Base-by-base conservation (phyloP, 1,140 invertebrate genomes). In the Orchesella cincta region DNA sequence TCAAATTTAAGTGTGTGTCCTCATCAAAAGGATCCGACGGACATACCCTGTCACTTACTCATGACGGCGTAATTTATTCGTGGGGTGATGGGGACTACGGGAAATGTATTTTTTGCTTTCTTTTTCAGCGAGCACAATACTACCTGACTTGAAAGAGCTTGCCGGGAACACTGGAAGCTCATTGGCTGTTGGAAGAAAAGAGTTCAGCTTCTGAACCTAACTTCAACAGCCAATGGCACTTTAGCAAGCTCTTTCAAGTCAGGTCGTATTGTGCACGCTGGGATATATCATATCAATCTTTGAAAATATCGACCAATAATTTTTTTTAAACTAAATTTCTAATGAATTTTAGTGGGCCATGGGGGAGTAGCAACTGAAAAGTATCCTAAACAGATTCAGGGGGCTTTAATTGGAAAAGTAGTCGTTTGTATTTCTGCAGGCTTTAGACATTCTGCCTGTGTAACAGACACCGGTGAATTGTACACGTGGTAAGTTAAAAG, bases 11-110 rank as follows among this genome's bases (percentile, higher is more conserved):
- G 81, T 85, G 85, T 72, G 84, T 90, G 16, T 88, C 87, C 0
- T 89, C 88, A 0, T 89, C 88, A 1, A 90, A 89, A 84, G 89
- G 89, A 39, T 86, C 88, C 76, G 89, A 90, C 83, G 89, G 89
- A 2, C 89, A 90, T 83, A 89, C 89, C 1, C 81, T 90, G 35
- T 89, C 88, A 8, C 83, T 90, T 2, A 89, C 88, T 18, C 87
- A 88, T 75, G 86, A 88, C 54, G 89, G 89, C n/a, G 83, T 86
- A 73, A 87, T 91, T 23, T 90, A 87, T 83, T 89, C 88, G 28
- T 91, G 89, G 89, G 89, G 90, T n/a, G 89, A 90, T 84, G 89
- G 89, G 5, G 62, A 67, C 29, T 67, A 67, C 31, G 62, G 62
- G 14, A 33, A 67, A 33, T 23, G n/a, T n/a, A n/a, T n/a, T n/a